Conservation (phyloP, 2,113 vertebrate genomes). For the Pelodiscus sinensis region DNA sequence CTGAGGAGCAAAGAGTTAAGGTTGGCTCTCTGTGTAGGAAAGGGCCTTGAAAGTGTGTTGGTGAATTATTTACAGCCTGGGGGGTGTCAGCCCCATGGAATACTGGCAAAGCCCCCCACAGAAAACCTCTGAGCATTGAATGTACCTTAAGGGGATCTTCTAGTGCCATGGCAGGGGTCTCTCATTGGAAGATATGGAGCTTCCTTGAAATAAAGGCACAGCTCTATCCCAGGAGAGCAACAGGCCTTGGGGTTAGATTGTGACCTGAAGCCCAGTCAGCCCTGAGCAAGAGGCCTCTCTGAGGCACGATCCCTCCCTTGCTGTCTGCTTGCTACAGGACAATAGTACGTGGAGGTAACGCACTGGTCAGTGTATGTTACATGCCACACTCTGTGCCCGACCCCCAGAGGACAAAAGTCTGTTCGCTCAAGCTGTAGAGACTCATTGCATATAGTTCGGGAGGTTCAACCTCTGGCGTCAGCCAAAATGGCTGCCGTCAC, state of each 20-base stretch:
- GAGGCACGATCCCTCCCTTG: not conserved
- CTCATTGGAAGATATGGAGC: not conserved
- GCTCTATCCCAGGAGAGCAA: not conserved
- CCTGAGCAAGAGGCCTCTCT: not conserved
- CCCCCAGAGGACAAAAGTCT: not conserved
- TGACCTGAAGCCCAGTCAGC: not conserved
- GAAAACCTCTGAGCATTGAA: not conserved
- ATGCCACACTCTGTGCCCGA: not conserved
- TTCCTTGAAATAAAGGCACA: not conserved
- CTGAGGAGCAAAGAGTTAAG: slow-evolving; percentile 7
- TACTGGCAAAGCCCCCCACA: not conserved
- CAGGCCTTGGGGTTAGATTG: not conserved
- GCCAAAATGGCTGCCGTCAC: accelerated
- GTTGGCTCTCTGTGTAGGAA: not conserved
- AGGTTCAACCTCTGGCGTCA: not conserved
- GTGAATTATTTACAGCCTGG: not conserved
- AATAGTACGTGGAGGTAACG: accelerated
- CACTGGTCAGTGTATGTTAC: not conserved
- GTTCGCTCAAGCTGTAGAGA: not conserved
- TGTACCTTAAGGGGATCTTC: not conserved
- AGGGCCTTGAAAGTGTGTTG: not conserved
- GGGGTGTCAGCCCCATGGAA: not conserved
- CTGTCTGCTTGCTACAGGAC: not conserved
- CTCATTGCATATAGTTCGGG: not conserved
- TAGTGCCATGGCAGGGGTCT: not conserved